phyloP scores from a whole-genome alignment of 2,888 invertebrate species.

The Dioctria linearis region DNA sequence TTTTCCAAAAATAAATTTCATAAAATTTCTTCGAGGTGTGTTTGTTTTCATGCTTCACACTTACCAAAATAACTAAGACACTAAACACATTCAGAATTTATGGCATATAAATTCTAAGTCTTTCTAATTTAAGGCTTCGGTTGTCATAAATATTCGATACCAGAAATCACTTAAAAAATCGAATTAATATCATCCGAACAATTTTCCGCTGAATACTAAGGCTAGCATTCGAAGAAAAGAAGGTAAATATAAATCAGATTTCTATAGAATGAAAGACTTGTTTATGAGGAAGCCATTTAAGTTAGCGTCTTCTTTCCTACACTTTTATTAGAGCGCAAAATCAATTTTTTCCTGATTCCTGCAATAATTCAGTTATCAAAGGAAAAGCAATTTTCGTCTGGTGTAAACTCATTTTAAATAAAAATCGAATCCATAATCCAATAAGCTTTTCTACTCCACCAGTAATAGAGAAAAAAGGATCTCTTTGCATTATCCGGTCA shows the following conservation, averaged over 20 bases:
- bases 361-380: conserved; percentile 18
- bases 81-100: too few species aligned
- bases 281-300: not conserved
- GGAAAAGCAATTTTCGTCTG: conserved; percentile 24
- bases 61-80: too few species aligned
- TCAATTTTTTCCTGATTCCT: conserved; percentile 35
- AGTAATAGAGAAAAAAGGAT: not conserved
- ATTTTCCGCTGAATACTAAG: not conserved
- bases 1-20: too few species aligned
- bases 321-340: conserved; percentile 6
- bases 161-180: not conserved
- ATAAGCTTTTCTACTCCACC: conserved; percentile 6
- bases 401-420: conserved; percentile 23
- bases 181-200: not conserved
- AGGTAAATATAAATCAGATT: not conserved
- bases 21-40: too few species aligned
- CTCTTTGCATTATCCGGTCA: conserved; percentile 37
- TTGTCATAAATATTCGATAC: too few species aligned
- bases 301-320: not conserved
- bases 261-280: conserved; percentile 44
- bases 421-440: conserved; percentile 31
- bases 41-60: too few species aligned
- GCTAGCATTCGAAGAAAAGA: too few species aligned
- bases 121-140: too few species aligned
- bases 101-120: too few species aligned